Percentiles rank a stretch among this genome's conserved stretches.
These are phyloP conservation scores for Nothobranchius kuhntae DNA, from an alignment of 2,113 vertebrate genomes.

Conservation along the genomic window DNA sequence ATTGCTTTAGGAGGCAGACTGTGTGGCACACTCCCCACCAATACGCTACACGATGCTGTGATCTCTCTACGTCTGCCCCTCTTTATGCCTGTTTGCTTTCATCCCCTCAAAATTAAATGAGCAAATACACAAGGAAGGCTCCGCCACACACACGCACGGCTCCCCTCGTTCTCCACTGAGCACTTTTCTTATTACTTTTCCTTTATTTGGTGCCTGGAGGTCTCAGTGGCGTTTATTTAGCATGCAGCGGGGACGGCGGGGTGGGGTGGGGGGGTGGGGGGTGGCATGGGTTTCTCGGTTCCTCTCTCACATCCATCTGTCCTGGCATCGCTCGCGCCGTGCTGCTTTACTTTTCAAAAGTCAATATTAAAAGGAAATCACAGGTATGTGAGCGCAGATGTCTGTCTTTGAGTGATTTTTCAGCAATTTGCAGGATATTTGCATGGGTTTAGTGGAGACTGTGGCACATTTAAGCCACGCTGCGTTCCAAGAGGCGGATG, in stretches of 20 bases:
- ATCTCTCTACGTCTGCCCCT: constrained; percentile 77
- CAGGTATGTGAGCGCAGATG: constrained; percentile 67
- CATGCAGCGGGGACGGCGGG: constrained; percentile 39
- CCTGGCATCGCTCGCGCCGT: constrained; percentile 54
- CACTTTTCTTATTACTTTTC: constrained; percentile 66
- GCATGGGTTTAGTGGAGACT: constrained; percentile 43
- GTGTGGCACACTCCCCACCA: constrained; percentile 73
- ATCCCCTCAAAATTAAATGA: constrained; percentile 79
- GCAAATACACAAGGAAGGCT: constrained; percentile 64
- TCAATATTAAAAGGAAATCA: constrained; percentile 56
- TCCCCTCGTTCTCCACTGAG: constrained; percentile 48
- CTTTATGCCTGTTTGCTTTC: constrained; percentile 77
- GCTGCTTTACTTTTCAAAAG: constrained; percentile 62
- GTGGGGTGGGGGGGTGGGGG: constrained; percentile 28
- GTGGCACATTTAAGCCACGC: constrained; percentile 53
- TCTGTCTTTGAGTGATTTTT: constrained; percentile 59
- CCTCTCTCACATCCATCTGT: constrained; percentile 63
- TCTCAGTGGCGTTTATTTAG: constrained; percentile 54
- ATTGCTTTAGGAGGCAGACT: constrained; percentile 80
- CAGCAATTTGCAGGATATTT: constrained; percentile 58
- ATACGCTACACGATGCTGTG: constrained; percentile 70
- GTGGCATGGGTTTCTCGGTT: constrained; percentile 54
- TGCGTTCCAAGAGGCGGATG: constrained; percentile 29
- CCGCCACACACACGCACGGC: constrained; percentile 57
- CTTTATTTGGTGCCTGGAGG: constrained; percentile 47